Evolutionary conservation across 2,797 vertebrate species (phyloP).

Genomic region (Lepilemur ruficaudatus): DNA sequence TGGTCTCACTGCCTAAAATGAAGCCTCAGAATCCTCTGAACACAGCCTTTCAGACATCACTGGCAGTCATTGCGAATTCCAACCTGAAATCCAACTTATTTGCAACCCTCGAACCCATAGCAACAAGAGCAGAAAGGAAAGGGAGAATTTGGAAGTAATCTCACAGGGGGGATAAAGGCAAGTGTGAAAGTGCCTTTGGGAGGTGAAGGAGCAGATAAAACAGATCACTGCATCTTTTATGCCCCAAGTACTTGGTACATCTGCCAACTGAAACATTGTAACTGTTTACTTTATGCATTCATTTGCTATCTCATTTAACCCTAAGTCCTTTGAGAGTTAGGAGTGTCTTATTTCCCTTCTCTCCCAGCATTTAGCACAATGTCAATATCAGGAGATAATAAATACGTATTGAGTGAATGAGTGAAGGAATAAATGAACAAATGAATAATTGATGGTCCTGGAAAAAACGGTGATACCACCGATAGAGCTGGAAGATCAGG

Average conservation of each 20-base stretch:
- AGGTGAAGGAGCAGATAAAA: conserved; percentile 21
- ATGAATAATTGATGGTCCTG: not conserved
- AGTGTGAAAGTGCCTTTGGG: not conserved
- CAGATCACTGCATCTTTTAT: not conserved
- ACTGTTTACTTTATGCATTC: not conserved
- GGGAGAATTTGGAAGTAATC: not conserved
- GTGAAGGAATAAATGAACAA: not conserved
- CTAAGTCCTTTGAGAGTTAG: not conserved
- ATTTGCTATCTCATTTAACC: conserved; percentile 26
- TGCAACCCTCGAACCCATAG: not conserved
- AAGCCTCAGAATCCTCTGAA: not conserved
- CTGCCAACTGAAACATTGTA: not conserved
- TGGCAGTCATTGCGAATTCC: not conserved
- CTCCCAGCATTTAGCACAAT: not conserved
- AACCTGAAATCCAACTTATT: not conserved
- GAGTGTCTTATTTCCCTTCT: conserved; percentile 5
- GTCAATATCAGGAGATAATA: not conserved
- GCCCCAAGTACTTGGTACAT: not conserved
- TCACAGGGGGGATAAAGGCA: not conserved
- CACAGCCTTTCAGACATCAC: not conserved
- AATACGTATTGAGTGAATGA: not conserved
- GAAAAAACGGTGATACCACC: not conserved
- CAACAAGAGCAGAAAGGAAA: not conserved
- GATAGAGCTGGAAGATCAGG: not conserved
- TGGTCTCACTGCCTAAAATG: fast-evolving